Base-by-base conservation (phyloP, 2,113 vertebrate species). In the Orcinus orca region DNA sequence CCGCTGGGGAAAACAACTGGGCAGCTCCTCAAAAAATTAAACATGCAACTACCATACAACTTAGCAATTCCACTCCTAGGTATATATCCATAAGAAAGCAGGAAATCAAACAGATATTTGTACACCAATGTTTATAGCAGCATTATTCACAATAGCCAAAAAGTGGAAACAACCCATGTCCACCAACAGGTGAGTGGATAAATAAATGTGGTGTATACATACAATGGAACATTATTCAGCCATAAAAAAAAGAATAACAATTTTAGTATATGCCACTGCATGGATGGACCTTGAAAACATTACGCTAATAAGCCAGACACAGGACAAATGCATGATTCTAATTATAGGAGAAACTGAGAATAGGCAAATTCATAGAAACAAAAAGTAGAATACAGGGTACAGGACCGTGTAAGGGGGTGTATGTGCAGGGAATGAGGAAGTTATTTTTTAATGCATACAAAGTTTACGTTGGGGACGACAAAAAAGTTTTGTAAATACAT, bases 321-420 rank as follows among this genome's bases (percentile, higher is more conserved):
- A 87, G 47, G 84, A 71, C 67, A 38, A 70, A 70, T 18, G 47
- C 70, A 38, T 41, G 58, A 62, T 62, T 82, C 55, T 17, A 31
- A 36, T 18, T 82, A 62, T 20, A 29, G 26, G 47, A 50, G 17
- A 8, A 41, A 73, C 25, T 4, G 41, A 26, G 44, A 60, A 31
- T 20, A 88, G 18, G 21, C 11, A 74, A 38, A 88, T 73, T 62
- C 36, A 47, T 31, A 62, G 79, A 71, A 47, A 47, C 38, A 20
- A 23, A 36, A 33, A 36, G 50, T 6, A 10, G 18, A 33, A 58
- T 18, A 41, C 15, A 68, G 36, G 31, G 44, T 44, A 23, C 47
- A 50, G 60, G 14, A 8, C n/a, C 13, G 21, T 2, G 1, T 7
- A 21, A 58, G n/a, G 8, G 10, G 20, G 11, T 1, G 23, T 8